These are phyloP conservation scores for Chrysemys picta DNA, from an alignment of 2,113 vertebrate genomes.

Conservation along the genomic window DNA sequence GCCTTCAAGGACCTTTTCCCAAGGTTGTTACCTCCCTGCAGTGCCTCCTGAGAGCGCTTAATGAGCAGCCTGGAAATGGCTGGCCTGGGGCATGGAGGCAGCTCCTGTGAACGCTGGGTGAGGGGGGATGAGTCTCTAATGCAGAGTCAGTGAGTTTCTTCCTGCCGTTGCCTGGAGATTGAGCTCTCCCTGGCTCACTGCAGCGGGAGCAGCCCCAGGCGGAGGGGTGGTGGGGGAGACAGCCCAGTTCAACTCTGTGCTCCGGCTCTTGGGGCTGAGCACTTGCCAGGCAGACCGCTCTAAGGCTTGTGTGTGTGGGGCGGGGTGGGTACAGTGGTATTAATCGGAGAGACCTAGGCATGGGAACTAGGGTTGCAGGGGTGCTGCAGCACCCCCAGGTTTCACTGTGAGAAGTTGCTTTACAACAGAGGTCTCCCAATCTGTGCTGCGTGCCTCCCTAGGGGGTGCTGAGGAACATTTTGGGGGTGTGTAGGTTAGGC, in stretches of 20 bases:
- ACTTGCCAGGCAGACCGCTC: not conserved
- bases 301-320: too few species aligned
- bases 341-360: too few species aligned
- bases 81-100: not conserved
- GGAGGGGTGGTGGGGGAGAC: not conserved
- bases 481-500: too few species aligned
- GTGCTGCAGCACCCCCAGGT: too few species aligned
- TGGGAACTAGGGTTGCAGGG: too few species aligned
- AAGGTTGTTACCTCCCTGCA: fast-evolving
- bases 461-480: too few species aligned
- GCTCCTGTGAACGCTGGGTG: not conserved
- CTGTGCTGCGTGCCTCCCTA: too few species aligned
- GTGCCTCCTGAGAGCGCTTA: not conserved
- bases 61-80: not conserved
- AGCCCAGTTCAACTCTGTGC: not conserved
- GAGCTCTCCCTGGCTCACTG: not conserved
- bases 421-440: too few species aligned
- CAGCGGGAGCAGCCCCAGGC: too few species aligned
- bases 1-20: not conserved
- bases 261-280: not conserved
- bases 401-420: too few species aligned
- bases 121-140: not conserved
- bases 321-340: too few species aligned
- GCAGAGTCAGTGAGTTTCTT: not conserved
- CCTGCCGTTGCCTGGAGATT: not conserved